Percentiles rank a stretch among this genome's conserved stretches.
phyloP scores from a whole-genome alignment of 2,113 vertebrate genomes.

The Pteruthius melanotis region DNA sequence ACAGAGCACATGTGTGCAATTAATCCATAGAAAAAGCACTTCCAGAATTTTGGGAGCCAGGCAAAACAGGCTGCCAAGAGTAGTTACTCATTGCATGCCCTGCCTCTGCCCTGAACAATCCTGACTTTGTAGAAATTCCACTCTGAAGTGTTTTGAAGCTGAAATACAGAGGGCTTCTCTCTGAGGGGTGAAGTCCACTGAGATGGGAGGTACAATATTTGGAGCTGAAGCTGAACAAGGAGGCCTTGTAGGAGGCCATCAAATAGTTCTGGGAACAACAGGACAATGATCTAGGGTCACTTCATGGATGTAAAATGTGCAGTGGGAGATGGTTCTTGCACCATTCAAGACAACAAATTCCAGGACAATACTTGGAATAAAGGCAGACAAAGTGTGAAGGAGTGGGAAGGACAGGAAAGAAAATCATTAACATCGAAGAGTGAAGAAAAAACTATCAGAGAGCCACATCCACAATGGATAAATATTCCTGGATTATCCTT shows the following conservation, averaged over 20 bases:
- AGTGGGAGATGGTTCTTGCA: background rate
- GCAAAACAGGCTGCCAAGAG: background rate
- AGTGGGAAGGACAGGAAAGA: background rate
- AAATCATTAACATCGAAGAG: background rate
- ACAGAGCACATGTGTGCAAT: background rate
- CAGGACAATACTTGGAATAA: background rate
- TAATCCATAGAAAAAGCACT: background rate
- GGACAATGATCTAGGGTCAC: background rate
- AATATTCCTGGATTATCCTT: background rate
- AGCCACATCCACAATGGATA: background rate
- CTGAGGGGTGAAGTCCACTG: background rate
- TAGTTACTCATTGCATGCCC: background rate
- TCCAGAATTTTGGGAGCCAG: background rate
- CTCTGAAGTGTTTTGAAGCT: background rate
- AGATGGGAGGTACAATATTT: background rate
- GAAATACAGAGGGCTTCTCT: background rate
- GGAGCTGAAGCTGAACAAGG: background rate
- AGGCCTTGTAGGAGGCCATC: background rate
- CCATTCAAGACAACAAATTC: background rate
- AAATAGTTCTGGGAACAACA: background rate
- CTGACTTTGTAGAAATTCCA: background rate
- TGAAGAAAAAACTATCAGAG: background rate
- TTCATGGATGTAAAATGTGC: background rate
- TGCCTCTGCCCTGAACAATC: background rate
- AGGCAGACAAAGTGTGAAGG: background rate